Evolutionary conservation across 2,888 invertebrate species (phyloP).

Genomic region (Oconnorella tubifera): DNA sequence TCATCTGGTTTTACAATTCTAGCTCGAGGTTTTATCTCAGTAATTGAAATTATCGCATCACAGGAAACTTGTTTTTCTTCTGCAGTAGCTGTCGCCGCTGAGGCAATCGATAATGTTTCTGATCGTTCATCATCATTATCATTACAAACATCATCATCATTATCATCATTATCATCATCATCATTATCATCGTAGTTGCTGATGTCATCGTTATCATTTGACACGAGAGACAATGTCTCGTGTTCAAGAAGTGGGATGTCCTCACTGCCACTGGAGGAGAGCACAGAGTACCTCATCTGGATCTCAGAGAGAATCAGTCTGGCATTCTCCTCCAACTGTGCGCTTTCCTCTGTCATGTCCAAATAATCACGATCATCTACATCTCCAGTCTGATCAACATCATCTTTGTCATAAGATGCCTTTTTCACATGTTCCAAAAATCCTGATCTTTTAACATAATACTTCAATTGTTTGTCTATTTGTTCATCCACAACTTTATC

Average conservation of each 20-base stretch:
- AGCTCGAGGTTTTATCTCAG: background rate
- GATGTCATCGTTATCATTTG: no score
- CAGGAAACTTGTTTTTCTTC: no score
- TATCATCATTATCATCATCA: background rate
- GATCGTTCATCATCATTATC: background rate
- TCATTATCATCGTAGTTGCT: constrained; percentile 24
- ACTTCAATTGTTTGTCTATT: no score
- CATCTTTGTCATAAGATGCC: background rate
- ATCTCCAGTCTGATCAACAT: background rate
- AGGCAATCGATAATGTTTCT: background rate
- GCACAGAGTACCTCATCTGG: constrained; percentile 8
- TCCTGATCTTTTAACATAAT: no score
- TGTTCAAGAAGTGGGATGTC: constrained; percentile 23
- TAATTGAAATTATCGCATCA: no score
- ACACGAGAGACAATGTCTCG: constrained; percentile 29
- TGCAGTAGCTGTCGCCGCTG: background rate
- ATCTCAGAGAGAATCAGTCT: constrained; percentile 28
- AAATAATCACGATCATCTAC: background rate
- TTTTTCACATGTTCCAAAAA: no score
- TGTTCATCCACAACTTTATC: no score
- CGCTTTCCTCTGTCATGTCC: no score
- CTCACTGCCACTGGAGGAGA: constrained; percentile 6
- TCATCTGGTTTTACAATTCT: constrained; percentile 21
- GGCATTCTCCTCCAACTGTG: constrained; percentile 27
- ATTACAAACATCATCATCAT: background rate